Evolutionary conservation across 2,797 vertebrate species (phyloP), one percentile per base, ranked within the genome.

Genomic region (Coranthus polyacanthus): DNA sequence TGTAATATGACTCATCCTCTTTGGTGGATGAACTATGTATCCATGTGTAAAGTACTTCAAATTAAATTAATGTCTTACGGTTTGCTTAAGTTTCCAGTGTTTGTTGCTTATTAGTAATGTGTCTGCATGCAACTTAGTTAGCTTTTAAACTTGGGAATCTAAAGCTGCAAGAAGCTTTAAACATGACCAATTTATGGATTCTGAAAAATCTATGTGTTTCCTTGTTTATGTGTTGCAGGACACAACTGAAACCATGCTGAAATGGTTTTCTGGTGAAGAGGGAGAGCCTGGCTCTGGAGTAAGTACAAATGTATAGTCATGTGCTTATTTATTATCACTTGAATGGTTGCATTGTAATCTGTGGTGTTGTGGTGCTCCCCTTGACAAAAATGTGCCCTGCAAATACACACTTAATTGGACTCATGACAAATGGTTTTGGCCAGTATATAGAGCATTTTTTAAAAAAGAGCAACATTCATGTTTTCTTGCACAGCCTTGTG

Each of bases 181-280:
- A 29, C 8, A 22, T 5, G 18, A 49, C 21, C 8, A 12, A 17
- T 18, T 46, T 17, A 0, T 15, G 11, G 4, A n/a, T 22, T 41
- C 4, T 55, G 52, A 70, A 53, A 63, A 38, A 42, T 47, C 9
- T 4, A 45, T 63, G 21, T 6, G 20, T 6, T 21, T 29, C 26
- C 0, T 29, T 61, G 37, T 29, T 21, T 6, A 38, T 11, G 21
- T 34, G 18, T 42, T 66, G 42, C 22, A 89, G 86, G 73, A 55
- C n/a, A 61, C 12, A 72, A 37, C 9, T 44, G 41, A 55, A 81
- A 90, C 75, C 93, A 97, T 97, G 96, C 92, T 96, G 92, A 96
- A 95, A 86, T 97, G 96, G 96, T 92, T 95, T 66, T 93, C 93
- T 4, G 90, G 90, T 43, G 95, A 96, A n/a, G 95, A 94, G 82